Base-by-base conservation (phyloP, 2,888 invertebrate species). In the Parnassius glacialis region DNA sequence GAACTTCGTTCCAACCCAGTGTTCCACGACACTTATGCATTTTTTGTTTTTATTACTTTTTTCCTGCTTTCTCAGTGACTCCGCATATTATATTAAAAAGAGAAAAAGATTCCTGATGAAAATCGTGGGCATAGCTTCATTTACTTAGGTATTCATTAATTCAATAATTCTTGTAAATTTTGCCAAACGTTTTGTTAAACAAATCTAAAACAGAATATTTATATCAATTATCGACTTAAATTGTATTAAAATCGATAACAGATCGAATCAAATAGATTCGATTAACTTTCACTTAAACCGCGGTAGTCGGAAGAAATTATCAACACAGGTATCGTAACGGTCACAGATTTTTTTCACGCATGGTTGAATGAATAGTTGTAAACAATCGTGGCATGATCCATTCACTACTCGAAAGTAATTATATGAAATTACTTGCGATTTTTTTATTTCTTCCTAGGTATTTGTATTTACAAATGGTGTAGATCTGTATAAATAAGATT, bases 271-370 rank as follows among this genome's bases (percentile, higher is more conserved):
- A 52, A 57, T 52, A 52, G 45, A 52, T 42, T 57, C 54, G 48
- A 45, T 50, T 10, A 44, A 58, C 62, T 62, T 62, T 62, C 62
- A 62, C 62, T 51, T 11, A 54, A 55, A 62, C 41, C 54, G 53
- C 58, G 51, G 54, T 51, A 54, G 51, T 54, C 58, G 62, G 62
- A 62, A 62, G 50, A 54, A 53, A 62, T 62, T 57, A 54, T 54
- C 10, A 54, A 50, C 43, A 57, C 47, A 34, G 12, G 41, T 57
- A 34, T 34, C 16, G 45, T 34, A 58, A 58, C 51, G 34, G 25
- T 41, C 52, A 34, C 20, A 52, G 25, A 44, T 53, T 43, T 57
- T 42, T 62, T 57, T 57, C 45, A 43, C 48, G 48, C 57, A 20
- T 25, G 53, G 16, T 2, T 41, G 34, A 34, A 45, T 45, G 34